phyloP scores from a whole-genome alignment of 2,113 vertebrate species.

The Tauraco erythrolophus region DNA sequence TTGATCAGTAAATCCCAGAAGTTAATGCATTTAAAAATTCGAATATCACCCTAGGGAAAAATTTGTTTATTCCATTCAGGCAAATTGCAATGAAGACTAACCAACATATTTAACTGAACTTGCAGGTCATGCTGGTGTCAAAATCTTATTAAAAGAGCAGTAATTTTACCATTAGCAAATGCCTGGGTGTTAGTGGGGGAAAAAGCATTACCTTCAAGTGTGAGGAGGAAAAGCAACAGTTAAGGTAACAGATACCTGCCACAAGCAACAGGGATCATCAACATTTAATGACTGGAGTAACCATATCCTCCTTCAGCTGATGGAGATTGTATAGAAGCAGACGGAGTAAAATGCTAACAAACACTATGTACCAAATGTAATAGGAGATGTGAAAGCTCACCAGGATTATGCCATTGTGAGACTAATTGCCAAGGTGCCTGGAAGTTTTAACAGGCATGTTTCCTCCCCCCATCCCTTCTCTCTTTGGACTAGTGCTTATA shows the following conservation, averaged over 20 bases:
- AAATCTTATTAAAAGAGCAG: neutral
- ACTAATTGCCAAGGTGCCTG: slow-evolving; percentile 26
- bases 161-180: neutral
- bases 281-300: slow-evolving; percentile 45
- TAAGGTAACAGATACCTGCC: neutral
- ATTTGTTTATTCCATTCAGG: neutral
- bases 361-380: neutral
- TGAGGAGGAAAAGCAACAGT: neutral
- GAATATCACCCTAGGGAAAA: neutral
- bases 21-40: neutral
- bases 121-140: neutral
- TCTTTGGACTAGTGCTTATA: neutral
- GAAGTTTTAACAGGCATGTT: neutral
- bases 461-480: neutral
- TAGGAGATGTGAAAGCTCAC: slow-evolving; percentile 26
- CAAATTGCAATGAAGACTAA: neutral
- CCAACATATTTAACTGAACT: neutral
- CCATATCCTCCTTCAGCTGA: slow-evolving; percentile 26
- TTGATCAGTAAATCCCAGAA: neutral
- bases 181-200: neutral
- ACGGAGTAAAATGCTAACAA: slow-evolving; percentile 39
- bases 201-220: neutral
- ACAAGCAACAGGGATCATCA: neutral
- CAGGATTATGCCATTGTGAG: neutral
- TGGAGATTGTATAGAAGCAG: neutral